These are phyloP conservation scores for Anguilla marmorata DNA, from an alignment of 2,797 vertebrate genomes.

Conservation along the genomic window DNA sequence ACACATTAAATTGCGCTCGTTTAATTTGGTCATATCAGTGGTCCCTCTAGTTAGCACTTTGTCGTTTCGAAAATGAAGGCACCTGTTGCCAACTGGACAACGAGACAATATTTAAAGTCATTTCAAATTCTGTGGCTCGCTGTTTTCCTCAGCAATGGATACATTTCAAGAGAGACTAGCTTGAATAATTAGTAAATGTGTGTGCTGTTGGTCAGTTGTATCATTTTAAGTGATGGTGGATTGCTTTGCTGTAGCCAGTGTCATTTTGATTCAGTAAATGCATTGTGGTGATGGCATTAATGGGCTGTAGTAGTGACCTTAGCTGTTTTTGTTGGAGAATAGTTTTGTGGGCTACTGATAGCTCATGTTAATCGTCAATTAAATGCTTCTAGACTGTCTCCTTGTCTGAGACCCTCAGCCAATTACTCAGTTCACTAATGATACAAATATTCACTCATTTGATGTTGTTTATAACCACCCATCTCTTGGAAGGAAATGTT, in stretches of 20 bases:
- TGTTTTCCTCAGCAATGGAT: not conserved
- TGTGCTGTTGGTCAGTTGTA: not conserved
- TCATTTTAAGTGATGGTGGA: not conserved
- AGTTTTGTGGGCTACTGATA: not conserved
- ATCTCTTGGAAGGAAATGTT: not conserved
- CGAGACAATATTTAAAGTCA: not conserved
- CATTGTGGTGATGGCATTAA: not conserved
- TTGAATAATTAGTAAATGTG: not conserved
- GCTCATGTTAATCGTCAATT: not conserved
- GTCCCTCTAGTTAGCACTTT: not conserved
- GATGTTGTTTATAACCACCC: not conserved
- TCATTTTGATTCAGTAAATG: not conserved
- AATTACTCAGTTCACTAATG: not conserved
- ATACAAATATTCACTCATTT: not conserved
- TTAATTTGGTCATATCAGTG: not conserved
- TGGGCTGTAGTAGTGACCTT: not conserved
- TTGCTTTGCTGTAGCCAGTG: not conserved
- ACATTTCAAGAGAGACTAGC: not conserved
- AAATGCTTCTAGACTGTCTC: not conserved
- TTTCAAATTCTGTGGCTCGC: not conserved
- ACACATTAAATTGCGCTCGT: not conserved
- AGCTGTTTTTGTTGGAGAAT: not conserved
- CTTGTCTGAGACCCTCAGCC: not conserved
- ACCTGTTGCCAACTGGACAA: not conserved
- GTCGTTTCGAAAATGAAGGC: not conserved